Conservation (phyloP, 2,113 vertebrate species). For the Oryzias woworae region DNA sequence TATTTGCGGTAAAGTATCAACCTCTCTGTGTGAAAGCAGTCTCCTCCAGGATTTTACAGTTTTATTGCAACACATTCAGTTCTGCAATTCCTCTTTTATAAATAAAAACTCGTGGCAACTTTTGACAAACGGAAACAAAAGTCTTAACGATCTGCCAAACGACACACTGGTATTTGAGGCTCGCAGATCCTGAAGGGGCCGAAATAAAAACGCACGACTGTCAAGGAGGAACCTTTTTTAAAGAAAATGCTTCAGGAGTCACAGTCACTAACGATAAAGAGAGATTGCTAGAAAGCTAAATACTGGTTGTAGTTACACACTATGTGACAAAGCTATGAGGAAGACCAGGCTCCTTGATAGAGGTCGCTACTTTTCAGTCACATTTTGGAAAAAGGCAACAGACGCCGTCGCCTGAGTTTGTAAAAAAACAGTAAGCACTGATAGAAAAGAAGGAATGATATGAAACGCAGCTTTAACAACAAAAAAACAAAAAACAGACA, state of each 20-base stretch:
- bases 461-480: constrained; percentile 60
- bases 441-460: constrained; percentile 68
- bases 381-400: constrained; percentile 55
- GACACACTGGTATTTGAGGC: constrained; percentile 13
- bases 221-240: constrained; percentile 23
- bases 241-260: constrained; percentile 38
- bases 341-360: constrained; percentile 54
- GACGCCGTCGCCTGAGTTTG: constrained; percentile 39
- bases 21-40: constrained; percentile 21
- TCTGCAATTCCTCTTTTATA: constrained; percentile 7
- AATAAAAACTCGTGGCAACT: constrained; percentile 25
- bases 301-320: constrained; percentile 49
- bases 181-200: constrained; percentile 33
- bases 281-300: constrained; percentile 52
- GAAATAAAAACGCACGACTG: constrained; percentile 48
- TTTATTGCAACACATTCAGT: constrained; percentile 41
- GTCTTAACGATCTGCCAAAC: not conserved
- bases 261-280: constrained; percentile 54
- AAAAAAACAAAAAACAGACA: constrained; percentile 45
- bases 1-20: constrained; percentile 59
- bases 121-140: constrained; percentile 3
- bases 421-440: constrained; percentile 29
- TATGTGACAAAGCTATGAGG: constrained; percentile 59
- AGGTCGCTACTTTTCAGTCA: constrained; percentile 49
- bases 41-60: constrained; percentile 40